phyloP scores from a whole-genome alignment of 2,113 vertebrate genomes.

The Nibea albiflora region DNA sequence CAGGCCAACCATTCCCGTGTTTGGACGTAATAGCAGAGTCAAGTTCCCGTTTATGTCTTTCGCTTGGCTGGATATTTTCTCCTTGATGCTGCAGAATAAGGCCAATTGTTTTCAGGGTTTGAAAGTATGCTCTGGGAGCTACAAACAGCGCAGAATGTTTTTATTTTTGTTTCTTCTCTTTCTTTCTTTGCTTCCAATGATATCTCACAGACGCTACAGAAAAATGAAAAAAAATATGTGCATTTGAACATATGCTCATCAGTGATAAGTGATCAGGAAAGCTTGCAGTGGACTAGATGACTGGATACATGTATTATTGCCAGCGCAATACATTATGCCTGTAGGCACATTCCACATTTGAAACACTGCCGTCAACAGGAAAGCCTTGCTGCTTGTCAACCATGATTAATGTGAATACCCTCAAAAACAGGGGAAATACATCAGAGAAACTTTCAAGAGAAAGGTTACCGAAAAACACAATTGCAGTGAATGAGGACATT shows the following conservation, averaged over 20 bases:
- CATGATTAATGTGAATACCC: conserved; percentile 73
- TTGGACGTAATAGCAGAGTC: conserved; percentile 52
- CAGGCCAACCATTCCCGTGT: conserved; percentile 37
- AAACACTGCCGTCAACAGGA: conserved; percentile 56
- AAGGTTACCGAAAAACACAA: conserved; percentile 66
- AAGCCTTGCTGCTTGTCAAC: conserved; percentile 63
- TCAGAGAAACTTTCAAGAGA: conserved; percentile 58
- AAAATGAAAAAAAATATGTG: conserved; percentile 34
- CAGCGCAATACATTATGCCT: conserved; percentile 45
- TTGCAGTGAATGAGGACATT: conserved; percentile 61
- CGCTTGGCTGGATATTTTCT: conserved; percentile 61
- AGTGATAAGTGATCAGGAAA: conserved; percentile 43
- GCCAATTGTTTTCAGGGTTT: conserved; percentile 1
- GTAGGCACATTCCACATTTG: conserved; percentile 41
- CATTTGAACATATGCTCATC: conserved; percentile 33
- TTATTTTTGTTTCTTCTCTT: neutral
- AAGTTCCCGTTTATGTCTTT: conserved; percentile 49
- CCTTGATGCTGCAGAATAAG: conserved; percentile 26
- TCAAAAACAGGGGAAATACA: conserved; percentile 67
- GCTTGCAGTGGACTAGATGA: conserved; percentile 16
- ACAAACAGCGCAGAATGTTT: conserved; percentile 4
- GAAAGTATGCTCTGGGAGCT: conserved; percentile 10
- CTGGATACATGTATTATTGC: conserved; percentile 48
- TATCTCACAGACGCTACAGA: conserved; percentile 9
- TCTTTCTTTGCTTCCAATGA: conserved; percentile 13